phyloP scores from a whole-genome alignment of 2,888 invertebrate genomes.

The Drosophila emarginata region DNA sequence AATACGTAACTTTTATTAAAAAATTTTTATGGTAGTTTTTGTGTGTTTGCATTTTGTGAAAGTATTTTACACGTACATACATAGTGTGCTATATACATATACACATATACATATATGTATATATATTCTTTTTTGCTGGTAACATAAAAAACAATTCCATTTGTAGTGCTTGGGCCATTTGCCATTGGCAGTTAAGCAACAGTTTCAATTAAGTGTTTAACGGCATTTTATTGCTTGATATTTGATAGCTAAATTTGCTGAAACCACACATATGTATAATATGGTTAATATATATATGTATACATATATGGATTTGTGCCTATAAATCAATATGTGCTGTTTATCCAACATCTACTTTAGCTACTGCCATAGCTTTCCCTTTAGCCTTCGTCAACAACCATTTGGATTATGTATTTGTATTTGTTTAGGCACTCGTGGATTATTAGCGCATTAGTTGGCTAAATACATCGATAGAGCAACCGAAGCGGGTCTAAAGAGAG shows the following conservation, averaged over 20 bases:
- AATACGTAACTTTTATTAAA: slow-evolving; percentile 68
- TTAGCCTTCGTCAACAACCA: slow-evolving; percentile 9
- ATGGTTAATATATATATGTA: slow-evolving; percentile 49
- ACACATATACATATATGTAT: not conserved
- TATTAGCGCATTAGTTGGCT: slow-evolving; percentile 74
- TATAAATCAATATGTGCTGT: no score
- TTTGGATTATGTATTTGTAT: slow-evolving; percentile 54
- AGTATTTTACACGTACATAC: not conserved
- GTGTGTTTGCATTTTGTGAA: slow-evolving; percentile 6
- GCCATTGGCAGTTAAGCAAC: slow-evolving; percentile 53
- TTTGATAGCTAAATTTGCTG: slow-evolving; percentile 59
- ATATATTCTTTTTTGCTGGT: slow-evolving; percentile 37
- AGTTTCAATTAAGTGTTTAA: slow-evolving; percentile 77
- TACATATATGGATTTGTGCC: slow-evolving; percentile 37
- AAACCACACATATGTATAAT: slow-evolving; percentile 17
- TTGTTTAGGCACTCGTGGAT: slow-evolving; percentile 70
- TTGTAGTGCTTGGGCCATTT: slow-evolving; percentile 44
- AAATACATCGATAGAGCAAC: slow-evolving; percentile 60
- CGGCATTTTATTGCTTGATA: slow-evolving; percentile 69
- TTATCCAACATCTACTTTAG: no score
- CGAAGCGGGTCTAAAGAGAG: slow-evolving; percentile 11
- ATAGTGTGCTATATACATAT: not conserved
- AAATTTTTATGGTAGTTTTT: slow-evolving; percentile 46
- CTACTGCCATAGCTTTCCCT: no score
- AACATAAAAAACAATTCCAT: slow-evolving; percentile 65